Evolutionary conservation across 1,140 invertebrate species (phyloP).

Genomic region (Pseudobourletiella spinata): DNA sequence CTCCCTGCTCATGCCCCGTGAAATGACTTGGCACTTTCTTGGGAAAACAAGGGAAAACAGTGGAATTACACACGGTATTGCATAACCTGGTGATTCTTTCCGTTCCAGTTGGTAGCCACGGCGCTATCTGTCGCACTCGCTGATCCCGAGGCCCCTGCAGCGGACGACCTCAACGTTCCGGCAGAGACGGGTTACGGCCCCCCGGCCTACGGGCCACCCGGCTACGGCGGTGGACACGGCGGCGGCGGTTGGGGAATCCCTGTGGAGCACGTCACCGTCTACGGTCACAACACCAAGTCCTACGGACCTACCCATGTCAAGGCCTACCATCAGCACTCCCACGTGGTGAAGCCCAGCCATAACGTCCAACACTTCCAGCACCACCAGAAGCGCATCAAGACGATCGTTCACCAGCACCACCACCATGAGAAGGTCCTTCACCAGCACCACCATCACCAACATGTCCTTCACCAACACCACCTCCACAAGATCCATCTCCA

Average conservation of each 20-base stretch:
- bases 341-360: neutral
- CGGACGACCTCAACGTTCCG: neutral
- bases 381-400: neutral
- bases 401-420: slow-evolving; percentile 12
- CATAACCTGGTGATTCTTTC: too few relatives aligned
- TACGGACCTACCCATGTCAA: slow-evolving; percentile 10
- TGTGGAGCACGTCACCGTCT: neutral
- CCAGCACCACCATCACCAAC: slow-evolving; percentile 20
- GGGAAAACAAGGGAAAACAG: too few relatives aligned
- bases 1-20: too few relatives aligned
- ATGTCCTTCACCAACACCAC: slow-evolving; percentile 19
- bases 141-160: slow-evolving; percentile 6
- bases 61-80: too few relatives aligned
- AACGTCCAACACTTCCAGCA: neutral
- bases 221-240: neutral
- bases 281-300: neutral
- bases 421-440: slow-evolving; percentile 13
- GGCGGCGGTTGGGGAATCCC: neutral
- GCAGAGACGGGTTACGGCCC: neutral
- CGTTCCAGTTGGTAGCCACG: slow-evolving; percentile 3
- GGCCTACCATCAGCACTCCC: neutral
- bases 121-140: neutral
- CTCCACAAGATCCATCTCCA: slow-evolving; percentile 20
- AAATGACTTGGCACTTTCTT: too few relatives aligned
- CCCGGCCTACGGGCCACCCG: neutral